A percentile compares a stretch with the other conserved stretches of the same genome.
Evolutionary conservation across 2,797 vertebrate genomes (phyloP).

Genomic region (Sebastes hubbsi): DNA sequence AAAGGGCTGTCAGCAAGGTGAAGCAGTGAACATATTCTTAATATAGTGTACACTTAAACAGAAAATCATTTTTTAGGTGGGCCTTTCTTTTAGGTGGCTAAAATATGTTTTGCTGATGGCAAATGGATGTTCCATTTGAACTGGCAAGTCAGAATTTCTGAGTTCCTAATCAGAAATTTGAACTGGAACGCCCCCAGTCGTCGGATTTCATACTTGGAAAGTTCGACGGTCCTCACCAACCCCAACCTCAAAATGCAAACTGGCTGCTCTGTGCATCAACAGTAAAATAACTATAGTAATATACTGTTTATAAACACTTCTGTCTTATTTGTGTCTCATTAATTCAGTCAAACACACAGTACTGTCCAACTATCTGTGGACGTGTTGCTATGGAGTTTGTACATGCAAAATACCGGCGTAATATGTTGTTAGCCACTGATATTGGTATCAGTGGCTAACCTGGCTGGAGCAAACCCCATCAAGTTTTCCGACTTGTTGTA

Average conservation of each 20-base stretch:
- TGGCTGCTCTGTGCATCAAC: neutral
- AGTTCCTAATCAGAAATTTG: neutral
- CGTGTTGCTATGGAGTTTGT: too few species aligned
- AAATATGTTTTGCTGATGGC: neutral
- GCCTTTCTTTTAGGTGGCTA: neutral
- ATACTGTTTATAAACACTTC: neutral
- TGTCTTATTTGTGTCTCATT: neutral
- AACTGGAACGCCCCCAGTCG: neutral
- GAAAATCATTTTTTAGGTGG: neutral
- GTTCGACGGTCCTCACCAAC: too few species aligned
- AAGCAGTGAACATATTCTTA: neutral
- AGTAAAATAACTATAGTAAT: neutral
- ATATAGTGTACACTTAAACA: neutral
- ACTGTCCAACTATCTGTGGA: too few species aligned
- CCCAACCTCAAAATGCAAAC: fast-evolving
- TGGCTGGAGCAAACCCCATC: neutral
- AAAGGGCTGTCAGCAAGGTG: too few species aligned
- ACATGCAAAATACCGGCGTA: too few species aligned
- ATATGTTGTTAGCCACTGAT: neutral
- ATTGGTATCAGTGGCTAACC: neutral
- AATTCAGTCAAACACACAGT: neutral
- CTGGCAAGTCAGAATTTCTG: neutral
- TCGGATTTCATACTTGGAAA: neutral
- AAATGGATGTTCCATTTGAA: neutral
- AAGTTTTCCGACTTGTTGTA: neutral